Conservation (phyloP, 1,140 invertebrate species). For the Trinorchestia longiramus region DNA sequence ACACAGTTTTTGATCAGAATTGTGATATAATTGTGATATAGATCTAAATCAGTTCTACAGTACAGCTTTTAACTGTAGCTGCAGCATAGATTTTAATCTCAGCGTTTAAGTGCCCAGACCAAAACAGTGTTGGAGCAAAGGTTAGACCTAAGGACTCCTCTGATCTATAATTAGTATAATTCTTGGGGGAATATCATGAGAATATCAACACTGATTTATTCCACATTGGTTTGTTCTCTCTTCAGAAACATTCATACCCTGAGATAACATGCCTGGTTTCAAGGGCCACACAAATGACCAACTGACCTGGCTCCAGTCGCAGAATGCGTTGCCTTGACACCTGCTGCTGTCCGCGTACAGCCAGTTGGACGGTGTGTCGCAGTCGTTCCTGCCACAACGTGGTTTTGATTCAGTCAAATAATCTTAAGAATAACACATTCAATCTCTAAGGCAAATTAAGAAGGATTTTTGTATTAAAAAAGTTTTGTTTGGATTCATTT, state of each 20-base stretch:
- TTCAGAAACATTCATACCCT: no score
- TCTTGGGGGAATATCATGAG: no score
- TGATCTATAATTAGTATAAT: no score
- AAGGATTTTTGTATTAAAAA: background rate
- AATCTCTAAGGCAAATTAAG: no score
- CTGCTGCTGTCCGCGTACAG: conserved; percentile 64
- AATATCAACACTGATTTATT: no score
- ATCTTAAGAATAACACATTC: background rate
- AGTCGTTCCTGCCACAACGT: conserved; percentile 59
- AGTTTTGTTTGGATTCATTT: background rate
- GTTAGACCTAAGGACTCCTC: no score
- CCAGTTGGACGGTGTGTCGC: conserved; percentile 65
- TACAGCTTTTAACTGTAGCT: background rate
- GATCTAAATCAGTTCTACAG: background rate
- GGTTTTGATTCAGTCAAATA: background rate
- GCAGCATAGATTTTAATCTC: background rate
- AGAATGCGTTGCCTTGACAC: conserved; percentile 64
- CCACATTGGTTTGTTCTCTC: no score
- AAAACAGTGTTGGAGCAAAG: no score
- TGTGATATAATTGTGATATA: background rate
- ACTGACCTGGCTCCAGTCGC: conserved; percentile 65
- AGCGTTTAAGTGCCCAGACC: background rate
- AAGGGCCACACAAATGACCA: background rate
- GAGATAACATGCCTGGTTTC: no score
- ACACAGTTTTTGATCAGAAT: background rate